Conservation (phyloP, 2,797 vertebrate genomes). For the Astyanax mexicanus region DNA sequence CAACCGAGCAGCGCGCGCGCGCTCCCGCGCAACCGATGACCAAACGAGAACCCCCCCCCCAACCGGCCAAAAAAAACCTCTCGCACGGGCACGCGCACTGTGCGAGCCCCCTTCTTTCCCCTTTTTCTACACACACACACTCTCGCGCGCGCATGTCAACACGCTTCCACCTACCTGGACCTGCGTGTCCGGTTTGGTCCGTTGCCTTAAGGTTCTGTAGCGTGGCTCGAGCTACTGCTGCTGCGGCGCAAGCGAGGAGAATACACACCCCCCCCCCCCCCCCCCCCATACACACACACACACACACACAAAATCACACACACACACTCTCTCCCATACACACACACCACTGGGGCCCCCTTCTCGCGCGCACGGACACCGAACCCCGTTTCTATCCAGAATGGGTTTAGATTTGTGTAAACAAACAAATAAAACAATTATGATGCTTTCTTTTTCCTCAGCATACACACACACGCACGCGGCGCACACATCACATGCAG, state of each 20-base stretch:
- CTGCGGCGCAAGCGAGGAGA: not conserved
- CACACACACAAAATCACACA: not conserved
- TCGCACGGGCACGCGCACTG: not conserved
- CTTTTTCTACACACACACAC: not conserved
- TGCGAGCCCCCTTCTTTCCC: not conserved
- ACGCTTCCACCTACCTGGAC: not conserved
- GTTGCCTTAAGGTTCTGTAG: not conserved
- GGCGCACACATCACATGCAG: not conserved
- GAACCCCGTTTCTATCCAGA: not conserved
- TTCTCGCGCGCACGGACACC: not conserved
- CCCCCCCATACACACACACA: not conserved
- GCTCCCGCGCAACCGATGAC: not conserved
- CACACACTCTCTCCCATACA: not conserved
- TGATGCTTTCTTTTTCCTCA: not conserved
- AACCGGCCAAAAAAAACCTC: too few relatives aligned
- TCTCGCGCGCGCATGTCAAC: not conserved
- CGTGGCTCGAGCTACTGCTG: not conserved
- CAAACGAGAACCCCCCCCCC: not conserved
- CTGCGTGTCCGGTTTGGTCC: not conserved
- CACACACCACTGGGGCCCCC: not conserved
- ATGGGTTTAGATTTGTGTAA: not conserved
- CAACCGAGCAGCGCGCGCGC: not conserved
- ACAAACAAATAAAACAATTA: not conserved
- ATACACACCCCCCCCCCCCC: not conserved
- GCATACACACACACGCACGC: not conserved